Evolutionary conservation across 2,113 vertebrate species (phyloP), one percentile per base, ranked within the genome.

Genomic region (Apteryx mantelli): DNA sequence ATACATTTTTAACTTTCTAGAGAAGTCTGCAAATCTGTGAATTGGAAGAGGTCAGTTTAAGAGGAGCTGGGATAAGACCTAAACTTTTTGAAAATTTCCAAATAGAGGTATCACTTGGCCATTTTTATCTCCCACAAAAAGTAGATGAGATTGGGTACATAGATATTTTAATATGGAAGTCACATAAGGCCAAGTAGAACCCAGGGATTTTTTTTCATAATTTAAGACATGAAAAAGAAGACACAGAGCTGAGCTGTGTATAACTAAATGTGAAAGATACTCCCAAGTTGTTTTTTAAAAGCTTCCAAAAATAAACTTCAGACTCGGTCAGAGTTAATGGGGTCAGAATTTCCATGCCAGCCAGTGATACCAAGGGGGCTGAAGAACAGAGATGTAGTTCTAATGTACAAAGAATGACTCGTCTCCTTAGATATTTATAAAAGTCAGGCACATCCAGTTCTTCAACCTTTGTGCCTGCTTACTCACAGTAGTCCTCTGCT

Each of bases 321-420:
- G 53, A 8, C 24, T 91, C 66, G 92, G 50, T 2, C 73, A 82
- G 42, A 53, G 40, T 56, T 93, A 94, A 96, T 55, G 69, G 63
- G 58, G 80, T 88, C 88, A 86, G 92, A 86, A 95, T 93, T 97
- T 97, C 81, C 92, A 95, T 80, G 44, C 71, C 93, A 97, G 91
- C 63, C 10, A 77, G 52, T 1, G 5, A 91, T 85, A 86, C 44
- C 56, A 63, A 87, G 21, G 78, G 75, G 50, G 89, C 40, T 40
- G 24, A 82, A 77, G 66, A 95, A 94, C 20, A 89, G 86, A 89
- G 30, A 89, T 71, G 40, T 25, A 86, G 60, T 78, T 95, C 84
- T 83, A 89, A 93, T 68, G n/a, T 55, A 89, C 93, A 71, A 85
- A 96, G 80, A 96, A 93, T 64, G 61, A 92, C 55, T 74, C 70